Percentiles rank a stretch among this genome's conserved stretches.
Evolutionary conservation across 2,113 vertebrate genomes (phyloP).

Genomic region (Nothocercus nigrocapillus): DNA sequence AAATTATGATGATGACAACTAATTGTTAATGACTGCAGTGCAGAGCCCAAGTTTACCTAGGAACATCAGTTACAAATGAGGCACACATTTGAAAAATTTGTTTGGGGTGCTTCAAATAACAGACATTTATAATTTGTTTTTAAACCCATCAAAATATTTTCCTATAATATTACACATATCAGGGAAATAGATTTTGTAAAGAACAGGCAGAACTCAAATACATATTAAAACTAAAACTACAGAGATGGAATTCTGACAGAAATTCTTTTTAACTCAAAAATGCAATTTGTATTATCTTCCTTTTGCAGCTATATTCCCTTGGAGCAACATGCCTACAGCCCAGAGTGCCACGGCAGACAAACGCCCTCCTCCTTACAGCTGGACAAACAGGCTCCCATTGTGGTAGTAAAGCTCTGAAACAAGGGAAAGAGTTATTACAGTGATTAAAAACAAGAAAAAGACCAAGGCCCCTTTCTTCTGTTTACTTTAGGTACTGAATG

Average conservation of each 20-base stretch:
- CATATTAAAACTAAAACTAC: background rate
- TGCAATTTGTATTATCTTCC: background rate
- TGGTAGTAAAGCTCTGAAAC: slow-evolving; percentile 13
- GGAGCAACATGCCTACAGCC: background rate
- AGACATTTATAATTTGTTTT: slow-evolving; percentile 18
- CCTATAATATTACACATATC: background rate
- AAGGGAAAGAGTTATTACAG: background rate
- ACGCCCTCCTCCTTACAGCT: background rate
- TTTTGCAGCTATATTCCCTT: background rate
- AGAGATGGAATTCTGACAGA: background rate
- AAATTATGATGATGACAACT: background rate
- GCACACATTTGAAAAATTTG: slow-evolving; percentile 20
- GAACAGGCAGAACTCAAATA: background rate
- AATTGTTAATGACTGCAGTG: background rate
- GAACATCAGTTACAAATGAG: slow-evolving; percentile 26
- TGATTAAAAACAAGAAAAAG: background rate
- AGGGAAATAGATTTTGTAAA: slow-evolving; percentile 1
- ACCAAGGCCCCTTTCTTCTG: background rate
- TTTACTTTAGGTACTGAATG: slow-evolving; percentile 33
- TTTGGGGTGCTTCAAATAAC: slow-evolving; percentile 43
- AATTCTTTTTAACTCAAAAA: background rate
- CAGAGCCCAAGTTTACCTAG: background rate
- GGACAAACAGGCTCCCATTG: slow-evolving; percentile 20
- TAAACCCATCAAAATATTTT: slow-evolving; percentile 5
- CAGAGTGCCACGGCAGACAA: background rate